These are phyloP conservation scores for Dolichoris vasculosae DNA, from an alignment of 1,140 invertebrate genomes.

Conservation along the genomic window DNA sequence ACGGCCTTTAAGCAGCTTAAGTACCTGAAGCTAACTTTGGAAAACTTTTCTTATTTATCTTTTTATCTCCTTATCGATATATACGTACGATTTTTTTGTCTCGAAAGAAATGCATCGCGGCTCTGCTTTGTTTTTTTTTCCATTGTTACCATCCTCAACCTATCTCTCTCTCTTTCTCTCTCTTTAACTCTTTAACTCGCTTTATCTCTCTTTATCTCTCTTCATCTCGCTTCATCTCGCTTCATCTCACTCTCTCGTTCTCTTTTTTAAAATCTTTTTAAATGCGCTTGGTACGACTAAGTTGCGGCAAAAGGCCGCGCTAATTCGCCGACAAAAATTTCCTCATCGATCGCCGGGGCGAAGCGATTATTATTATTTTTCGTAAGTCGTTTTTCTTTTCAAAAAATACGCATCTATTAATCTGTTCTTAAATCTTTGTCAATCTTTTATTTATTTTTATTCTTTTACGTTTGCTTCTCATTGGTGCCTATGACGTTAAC, in stretches of 20 bases:
- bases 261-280: slow-evolving; percentile 58
- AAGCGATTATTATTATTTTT: slow-evolving; percentile 26
- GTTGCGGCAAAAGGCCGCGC: slow-evolving; percentile 65
- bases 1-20: slow-evolving; percentile 71
- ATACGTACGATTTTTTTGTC: slow-evolving; percentile 37
- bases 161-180: background rate
- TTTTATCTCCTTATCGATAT: slow-evolving; percentile 43
- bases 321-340: slow-evolving; percentile 38
- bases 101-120: slow-evolving; percentile 50
- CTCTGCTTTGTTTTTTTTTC: slow-evolving; percentile 53
- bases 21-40: slow-evolving; percentile 71
- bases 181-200: no score
- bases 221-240: no score
- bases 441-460: no score
- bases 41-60: slow-evolving; percentile 63
- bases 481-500: slow-evolving; percentile 43
- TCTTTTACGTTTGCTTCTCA: slow-evolving; percentile 40
- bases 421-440: slow-evolving; percentile 34
- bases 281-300: slow-evolving; percentile 75
- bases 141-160: background rate
- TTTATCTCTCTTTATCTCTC: no score
- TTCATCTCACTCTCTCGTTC: background rate
- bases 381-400: slow-evolving; percentile 50
- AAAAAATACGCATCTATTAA: slow-evolving; percentile 51
- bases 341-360: background rate